Percentiles rank a stretch among this genome's conserved stretches.
Conservation (phyloP, 2,113 vertebrate genomes). For the Myotis davidii region DNA sequence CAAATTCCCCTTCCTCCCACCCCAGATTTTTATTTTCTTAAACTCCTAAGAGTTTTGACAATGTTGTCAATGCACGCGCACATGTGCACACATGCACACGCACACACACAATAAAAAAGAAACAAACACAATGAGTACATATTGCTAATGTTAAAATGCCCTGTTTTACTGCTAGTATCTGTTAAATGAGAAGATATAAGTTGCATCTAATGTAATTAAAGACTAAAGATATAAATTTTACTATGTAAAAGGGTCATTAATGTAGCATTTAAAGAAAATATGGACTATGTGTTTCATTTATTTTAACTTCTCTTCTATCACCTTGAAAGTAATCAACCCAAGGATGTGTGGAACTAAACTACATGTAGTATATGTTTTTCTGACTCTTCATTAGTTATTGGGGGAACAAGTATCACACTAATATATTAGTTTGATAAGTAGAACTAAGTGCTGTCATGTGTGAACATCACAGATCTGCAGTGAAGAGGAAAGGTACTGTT, state of each 20-base stretch:
- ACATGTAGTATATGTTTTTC: neutral
- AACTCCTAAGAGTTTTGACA: neutral
- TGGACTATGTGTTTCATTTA: neutral
- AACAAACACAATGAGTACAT: neutral
- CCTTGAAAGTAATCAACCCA: neutral
- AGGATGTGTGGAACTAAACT: neutral
- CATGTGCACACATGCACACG: neutral
- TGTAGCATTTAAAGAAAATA: neutral
- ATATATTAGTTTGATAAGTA: constrained; percentile 27
- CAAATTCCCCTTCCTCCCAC: neutral
- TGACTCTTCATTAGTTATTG: constrained; percentile 27
- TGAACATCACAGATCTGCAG: neutral
- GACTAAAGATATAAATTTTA: neutral
- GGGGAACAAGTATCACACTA: neutral
- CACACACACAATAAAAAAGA: neutral
- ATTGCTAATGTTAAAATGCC: neutral
- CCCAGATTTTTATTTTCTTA: neutral
- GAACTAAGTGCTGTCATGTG: neutral
- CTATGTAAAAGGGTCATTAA: neutral
- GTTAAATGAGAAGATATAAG: neutral
- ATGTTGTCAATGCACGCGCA: neutral
- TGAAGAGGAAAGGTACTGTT: neutral
- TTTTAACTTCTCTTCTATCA: neutral
- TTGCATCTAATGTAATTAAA: neutral
- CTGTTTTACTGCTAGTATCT: neutral